Base-by-base conservation (phyloP, 1,140 invertebrate genomes). In the Leptonema lineaticorne region DNA sequence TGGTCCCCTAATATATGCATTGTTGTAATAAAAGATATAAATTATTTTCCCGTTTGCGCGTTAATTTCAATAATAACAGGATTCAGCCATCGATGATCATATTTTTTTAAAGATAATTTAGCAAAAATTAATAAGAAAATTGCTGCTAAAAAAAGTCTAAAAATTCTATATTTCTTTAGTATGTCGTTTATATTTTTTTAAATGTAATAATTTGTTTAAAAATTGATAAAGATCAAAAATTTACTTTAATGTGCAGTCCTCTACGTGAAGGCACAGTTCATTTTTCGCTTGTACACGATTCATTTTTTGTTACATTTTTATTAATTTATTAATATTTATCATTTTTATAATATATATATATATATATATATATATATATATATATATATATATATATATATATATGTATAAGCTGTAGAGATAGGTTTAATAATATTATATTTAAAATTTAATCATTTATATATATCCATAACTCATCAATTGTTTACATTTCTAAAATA, bases 191-290 rank as follows among this genome's bases (percentile, higher is more conserved):
- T n/a, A n/a, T n/a, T n/a, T n/a, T n/a, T n/a, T n/a, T n/a, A n/a
- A n/a, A n/a, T n/a, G n/a, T n/a, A n/a, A n/a, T n/a, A n/a, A n/a
- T n/a, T n/a, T n/a, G n/a, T n/a, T n/a, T n/a, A n/a, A 11, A 33
- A 41, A 41, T 16, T 41, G 16, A 41, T 41, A 41, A 16, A 41
- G 16, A 16, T 41, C 16, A 14, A 24, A 53, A 26, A 53, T 53
- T 53, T 53, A 8, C 27, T 24, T 7, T 53, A 20, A 24, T 62
- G 59, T 41, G 59, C 59, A 62, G 59, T 62, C 59, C 59, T n/a
- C n/a, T 62, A 62, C 59, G 22, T 45, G 59, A 62, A 62, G 59
- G 59, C 59, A 62, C 59, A 33, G 45, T 62, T 45, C 24, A 59
- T 18, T 59, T 59, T 59, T 27, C 2, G 14, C 20, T 53, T 26